Evolutionary conservation across 2,888 invertebrate genomes (phyloP), one percentile per base, ranked within the genome.

Genomic region (Ophonus ardosiacus): DNA sequence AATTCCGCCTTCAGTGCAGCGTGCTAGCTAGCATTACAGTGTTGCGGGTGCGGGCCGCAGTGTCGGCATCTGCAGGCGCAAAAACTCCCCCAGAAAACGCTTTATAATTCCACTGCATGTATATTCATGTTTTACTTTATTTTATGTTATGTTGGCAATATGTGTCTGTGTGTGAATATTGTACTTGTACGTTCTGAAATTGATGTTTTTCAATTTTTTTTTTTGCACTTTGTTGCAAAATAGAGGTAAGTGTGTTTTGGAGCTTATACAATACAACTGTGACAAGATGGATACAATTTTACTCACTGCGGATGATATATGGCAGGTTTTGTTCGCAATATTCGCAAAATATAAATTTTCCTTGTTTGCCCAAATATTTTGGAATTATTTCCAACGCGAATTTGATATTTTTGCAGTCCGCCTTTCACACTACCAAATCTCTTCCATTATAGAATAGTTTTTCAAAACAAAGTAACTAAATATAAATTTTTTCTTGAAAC

Each of bases 121-220:
- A 74, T 74, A 74, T 74, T 74, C 71, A 74, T 74, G 71, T 74
- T 74, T 74, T 74, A 74, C 43, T 74, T 74, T 74, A 74, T 74
- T 74, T 74, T 74, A 74, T 74, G 71, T 74, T 74, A 74, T 40
- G 71, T 74, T 74, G 71, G 71, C 71, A 74, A 74, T 74, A 43
- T 74, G 71, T 74, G 40, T 74, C 71, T 40, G 40, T 74, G 68
- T 68, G 71, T 74, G 43, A 74, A 74, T 74, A 74, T 74, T 74
- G 71, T 74, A 74, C 68, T 68, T 68, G 68, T 31, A 15, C 31
- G 68, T 7, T 18, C 24, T 31, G 21, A 31, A 15, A 38, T 31
- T 68, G 68, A 68, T 40, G 68, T 68, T 68, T 68, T 68, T 68
- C 68, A 68, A 68, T 68, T 68, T 68, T 68, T 68, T 68, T 38